Conservation (phyloP, 2,797 vertebrate species). For the Periparus ater region DNA sequence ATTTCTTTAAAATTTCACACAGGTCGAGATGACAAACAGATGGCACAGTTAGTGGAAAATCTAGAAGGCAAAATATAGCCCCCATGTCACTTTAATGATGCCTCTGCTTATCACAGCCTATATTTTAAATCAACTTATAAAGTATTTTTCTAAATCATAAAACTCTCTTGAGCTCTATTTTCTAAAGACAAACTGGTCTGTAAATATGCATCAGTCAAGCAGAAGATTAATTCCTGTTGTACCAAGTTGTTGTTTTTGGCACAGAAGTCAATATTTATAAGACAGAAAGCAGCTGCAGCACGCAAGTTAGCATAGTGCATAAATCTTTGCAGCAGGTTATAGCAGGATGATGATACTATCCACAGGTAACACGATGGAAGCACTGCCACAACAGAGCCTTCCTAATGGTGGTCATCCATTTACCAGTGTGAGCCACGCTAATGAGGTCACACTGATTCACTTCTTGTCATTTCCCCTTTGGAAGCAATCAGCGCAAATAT, state of each 20-base stretch:
- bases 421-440: constrained; percentile 66
- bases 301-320: constrained; percentile 51
- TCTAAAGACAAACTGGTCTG: constrained; percentile 57
- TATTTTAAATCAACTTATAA: constrained; percentile 57
- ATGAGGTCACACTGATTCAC: constrained; percentile 67
- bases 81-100: constrained; percentile 36
- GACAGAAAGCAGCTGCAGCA: constrained; percentile 58
- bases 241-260: constrained; percentile 49
- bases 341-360: constrained; percentile 51
- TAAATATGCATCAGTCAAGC: constrained; percentile 64
- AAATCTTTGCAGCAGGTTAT: constrained; percentile 59
- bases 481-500: constrained; percentile 58
- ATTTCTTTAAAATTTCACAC: constrained; percentile 22
- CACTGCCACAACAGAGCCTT: constrained; percentile 48
- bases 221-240: constrained; percentile 65
- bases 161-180: constrained; percentile 59
- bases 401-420: constrained; percentile 63
- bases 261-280: constrained; percentile 62
- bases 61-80: constrained; percentile 49
- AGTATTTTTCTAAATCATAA: constrained; percentile 63
- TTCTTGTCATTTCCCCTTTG: constrained; percentile 62
- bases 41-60: constrained; percentile 37
- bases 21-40: constrained; percentile 48
- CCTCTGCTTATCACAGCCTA: constrained; percentile 34
- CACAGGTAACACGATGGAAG: constrained; percentile 57